These are phyloP conservation scores for Sarcophaga rosellei DNA, from an alignment of 2,888 invertebrate genomes.

Conservation along the genomic window DNA sequence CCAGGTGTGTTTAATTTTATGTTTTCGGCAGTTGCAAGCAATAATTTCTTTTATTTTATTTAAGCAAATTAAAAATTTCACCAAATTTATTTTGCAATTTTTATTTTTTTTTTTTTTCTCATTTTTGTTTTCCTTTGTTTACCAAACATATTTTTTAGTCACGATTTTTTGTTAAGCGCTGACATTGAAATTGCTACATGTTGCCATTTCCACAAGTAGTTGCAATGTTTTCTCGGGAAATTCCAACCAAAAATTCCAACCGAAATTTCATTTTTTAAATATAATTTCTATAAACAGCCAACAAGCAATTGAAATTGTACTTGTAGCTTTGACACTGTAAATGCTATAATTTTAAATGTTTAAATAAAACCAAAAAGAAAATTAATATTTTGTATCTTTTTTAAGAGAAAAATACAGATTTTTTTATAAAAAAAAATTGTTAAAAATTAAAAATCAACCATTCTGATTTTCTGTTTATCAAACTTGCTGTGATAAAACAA, in stretches of 20 bases:
- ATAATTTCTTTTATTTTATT: conserved; percentile 15
- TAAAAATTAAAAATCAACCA: too few species aligned
- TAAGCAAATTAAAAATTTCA: conserved; percentile 23
- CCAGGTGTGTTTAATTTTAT: conserved; percentile 30
- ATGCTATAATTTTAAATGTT: not conserved
- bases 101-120: not conserved
- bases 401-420: not conserved
- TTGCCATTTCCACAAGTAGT: not conserved
- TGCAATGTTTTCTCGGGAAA: conserved; percentile 28
- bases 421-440: not conserved
- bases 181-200: conserved; percentile 40
- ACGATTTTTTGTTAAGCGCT: conserved; percentile 38
- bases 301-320: not conserved
- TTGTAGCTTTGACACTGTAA: conserved; percentile 31
- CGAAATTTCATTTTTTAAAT: conserved; percentile 51
- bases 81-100: not conserved
- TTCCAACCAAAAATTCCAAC: not conserved
- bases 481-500: too few species aligned
- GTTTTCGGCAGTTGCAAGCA: not conserved
- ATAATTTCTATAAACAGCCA: conserved; percentile 15
- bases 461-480: too few species aligned
- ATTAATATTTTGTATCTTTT: too few species aligned
- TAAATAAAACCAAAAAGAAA: not conserved
- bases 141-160: conserved; percentile 41
- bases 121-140: conserved; percentile 11